Evolutionary conservation across 2,888 invertebrate species (phyloP).

Genomic region (Girardia tigrina): DNA sequence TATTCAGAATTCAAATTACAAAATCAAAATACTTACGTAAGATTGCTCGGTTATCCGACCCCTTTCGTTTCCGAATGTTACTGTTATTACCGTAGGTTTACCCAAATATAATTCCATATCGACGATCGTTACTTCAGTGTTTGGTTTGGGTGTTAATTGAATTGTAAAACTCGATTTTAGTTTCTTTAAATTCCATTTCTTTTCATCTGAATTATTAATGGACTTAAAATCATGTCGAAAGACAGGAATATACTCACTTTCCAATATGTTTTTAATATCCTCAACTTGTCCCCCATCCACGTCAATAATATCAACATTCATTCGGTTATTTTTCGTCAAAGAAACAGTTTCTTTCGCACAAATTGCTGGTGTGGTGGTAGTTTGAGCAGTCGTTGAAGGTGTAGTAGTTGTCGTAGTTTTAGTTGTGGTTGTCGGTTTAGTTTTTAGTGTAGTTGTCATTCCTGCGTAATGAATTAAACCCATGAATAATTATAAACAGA

Average conservation of each 20-base stretch:
- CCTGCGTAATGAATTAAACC: background rate
- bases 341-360: background rate
- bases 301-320: background rate
- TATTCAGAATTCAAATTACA: too few species aligned
- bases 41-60: background rate
- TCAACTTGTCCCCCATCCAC: background rate
- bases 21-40: background rate
- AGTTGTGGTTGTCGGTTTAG: background rate
- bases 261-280: background rate
- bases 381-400: background rate
- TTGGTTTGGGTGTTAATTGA: background rate
- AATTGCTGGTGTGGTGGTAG: background rate
- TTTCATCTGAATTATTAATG: background rate
- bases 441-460: background rate
- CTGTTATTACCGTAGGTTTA: background rate
- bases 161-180: background rate
- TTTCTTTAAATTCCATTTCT: background rate
- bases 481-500: background rate
- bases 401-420: background rate
- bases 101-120: background rate
- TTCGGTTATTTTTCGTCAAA: background rate
- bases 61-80: background rate
- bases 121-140: background rate
- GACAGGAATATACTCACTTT: background rate
- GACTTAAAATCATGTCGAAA: background rate